Percentiles rank a stretch among this genome's conserved stretches.
These are phyloP conservation scores for Paragorgia papillata DNA, from an alignment of 92 coral and sea anemone genomes.

Conservation along the genomic window DNA sequence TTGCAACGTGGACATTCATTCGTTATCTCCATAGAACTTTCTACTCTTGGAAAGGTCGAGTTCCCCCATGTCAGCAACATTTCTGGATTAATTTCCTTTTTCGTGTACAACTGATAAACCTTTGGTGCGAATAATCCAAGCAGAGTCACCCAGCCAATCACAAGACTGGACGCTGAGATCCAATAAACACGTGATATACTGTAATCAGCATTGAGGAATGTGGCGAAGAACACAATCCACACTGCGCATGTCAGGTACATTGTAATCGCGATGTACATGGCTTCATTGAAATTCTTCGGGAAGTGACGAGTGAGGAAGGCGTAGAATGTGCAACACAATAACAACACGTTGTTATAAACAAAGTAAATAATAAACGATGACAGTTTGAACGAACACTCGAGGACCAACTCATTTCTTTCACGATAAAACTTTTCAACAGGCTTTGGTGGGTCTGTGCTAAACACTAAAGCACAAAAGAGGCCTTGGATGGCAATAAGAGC, in stretches of 20 bases:
- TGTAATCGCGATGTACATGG: conserved; percentile 83
- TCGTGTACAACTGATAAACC: conserved; percentile 46
- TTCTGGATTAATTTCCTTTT: conserved; percentile 24
- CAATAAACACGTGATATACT: conserved; percentile 63
- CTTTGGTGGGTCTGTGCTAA: conserved; percentile 26
- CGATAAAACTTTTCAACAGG: conserved; percentile 46
- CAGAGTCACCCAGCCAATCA: conserved; percentile 71
- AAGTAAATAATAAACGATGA: conserved; percentile 64
- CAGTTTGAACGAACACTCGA: conserved; percentile 67
- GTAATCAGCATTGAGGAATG: conserved; percentile 70
- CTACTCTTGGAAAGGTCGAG: conserved; percentile 4
- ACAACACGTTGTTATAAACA: conserved; percentile 61
- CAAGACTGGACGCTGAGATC: conserved; percentile 50
- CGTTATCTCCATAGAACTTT: background rate
- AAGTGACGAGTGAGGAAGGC: conserved; percentile 80
- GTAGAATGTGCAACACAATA: conserved; percentile 65
- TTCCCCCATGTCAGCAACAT: conserved; percentile 44
- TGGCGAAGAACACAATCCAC: conserved; percentile 80
- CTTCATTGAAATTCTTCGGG: conserved; percentile 92
- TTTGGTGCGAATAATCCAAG: conserved; percentile 73
- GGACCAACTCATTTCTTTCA: conserved; percentile 24
- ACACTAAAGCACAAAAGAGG: conserved; percentile 18
- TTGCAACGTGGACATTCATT: conserved; percentile 9
- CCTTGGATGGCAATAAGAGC: conserved; percentile 36
- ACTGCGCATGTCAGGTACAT: conserved; percentile 79